Evolutionary conservation across 2,888 invertebrate genomes (phyloP).

Genomic region (Watsonalla binaria): DNA sequence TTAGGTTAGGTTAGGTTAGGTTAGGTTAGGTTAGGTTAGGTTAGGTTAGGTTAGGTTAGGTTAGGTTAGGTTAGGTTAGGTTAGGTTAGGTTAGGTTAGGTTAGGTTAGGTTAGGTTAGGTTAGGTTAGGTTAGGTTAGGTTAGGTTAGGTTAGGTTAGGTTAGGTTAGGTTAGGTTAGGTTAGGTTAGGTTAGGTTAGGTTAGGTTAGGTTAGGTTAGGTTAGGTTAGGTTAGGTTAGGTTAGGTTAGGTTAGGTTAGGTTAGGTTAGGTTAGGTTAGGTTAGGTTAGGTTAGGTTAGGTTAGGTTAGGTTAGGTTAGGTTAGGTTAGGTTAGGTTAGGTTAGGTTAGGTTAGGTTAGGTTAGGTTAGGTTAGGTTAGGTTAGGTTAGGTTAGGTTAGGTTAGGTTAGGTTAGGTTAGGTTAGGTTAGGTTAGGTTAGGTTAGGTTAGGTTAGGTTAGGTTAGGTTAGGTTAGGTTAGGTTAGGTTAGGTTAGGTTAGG

Average conservation of each 20-base stretch:
- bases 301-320: slow-evolving; percentile 17
- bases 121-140: slow-evolving; percentile 8
- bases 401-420: slow-evolving; percentile 15
- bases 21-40: slow-evolving; percentile 11
- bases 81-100: slow-evolving; percentile 16
- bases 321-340: slow-evolving; percentile 18
- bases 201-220: slow-evolving; percentile 24
- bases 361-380: slow-evolving; percentile 15
- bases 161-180: slow-evolving; percentile 24
- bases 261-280: slow-evolving; percentile 24
- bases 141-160: slow-evolving; percentile 26
- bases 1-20: slow-evolving; percentile 11
- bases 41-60: slow-evolving; percentile 12
- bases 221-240: slow-evolving; percentile 25
- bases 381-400: slow-evolving; percentile 18
- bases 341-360: slow-evolving; percentile 14
- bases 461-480: slow-evolving; percentile 11
- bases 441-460: slow-evolving; percentile 14
- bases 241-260: slow-evolving; percentile 21
- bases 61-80: slow-evolving; percentile 13
- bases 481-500: slow-evolving; percentile 10
- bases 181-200: slow-evolving; percentile 17
- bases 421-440: slow-evolving; percentile 15
- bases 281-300: slow-evolving; percentile 21
- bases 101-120: slow-evolving; percentile 15